Conservation (phyloP, 2,888 invertebrate genomes). For the Tryphoninae sp. region DNA sequence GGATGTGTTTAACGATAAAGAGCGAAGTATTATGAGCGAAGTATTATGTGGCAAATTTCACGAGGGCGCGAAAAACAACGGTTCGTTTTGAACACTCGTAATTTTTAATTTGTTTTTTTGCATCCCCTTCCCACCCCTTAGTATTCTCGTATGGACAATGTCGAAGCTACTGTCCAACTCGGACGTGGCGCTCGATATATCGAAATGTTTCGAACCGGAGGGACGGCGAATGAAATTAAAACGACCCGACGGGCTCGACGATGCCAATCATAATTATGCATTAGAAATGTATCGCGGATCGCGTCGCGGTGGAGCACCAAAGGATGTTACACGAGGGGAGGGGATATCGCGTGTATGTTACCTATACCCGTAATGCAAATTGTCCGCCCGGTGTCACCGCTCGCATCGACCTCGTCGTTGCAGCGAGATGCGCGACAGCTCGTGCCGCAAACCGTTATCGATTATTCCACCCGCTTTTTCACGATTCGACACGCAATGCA, state of each 20-base stretch:
- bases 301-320: too few species aligned
- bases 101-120: neutral
- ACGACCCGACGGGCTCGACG: constrained; percentile 41
- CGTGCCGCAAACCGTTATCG: constrained; percentile 51
- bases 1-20: constrained; percentile 62
- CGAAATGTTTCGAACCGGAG: neutral
- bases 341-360: neutral
- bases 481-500: constrained; percentile 53
- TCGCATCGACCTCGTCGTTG: neutral
- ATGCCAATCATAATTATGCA: constrained; percentile 64
- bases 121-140: neutral
- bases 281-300: constrained; percentile 57
- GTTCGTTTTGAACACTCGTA: neutral
- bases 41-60: constrained; percentile 70
- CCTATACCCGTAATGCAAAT: constrained; percentile 11
- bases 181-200: too few species aligned
- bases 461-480: constrained; percentile 59
- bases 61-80: constrained; percentile 42
- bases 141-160: neutral
- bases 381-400: constrained; percentile 21
- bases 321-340: neutral
- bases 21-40: constrained; percentile 67
- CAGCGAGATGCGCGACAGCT: constrained; percentile 45
- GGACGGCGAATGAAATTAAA: constrained; percentile 49
- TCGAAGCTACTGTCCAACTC: neutral